Conservation (phyloP, 2,113 vertebrate genomes). For the Neodontobutis hainanensis region DNA sequence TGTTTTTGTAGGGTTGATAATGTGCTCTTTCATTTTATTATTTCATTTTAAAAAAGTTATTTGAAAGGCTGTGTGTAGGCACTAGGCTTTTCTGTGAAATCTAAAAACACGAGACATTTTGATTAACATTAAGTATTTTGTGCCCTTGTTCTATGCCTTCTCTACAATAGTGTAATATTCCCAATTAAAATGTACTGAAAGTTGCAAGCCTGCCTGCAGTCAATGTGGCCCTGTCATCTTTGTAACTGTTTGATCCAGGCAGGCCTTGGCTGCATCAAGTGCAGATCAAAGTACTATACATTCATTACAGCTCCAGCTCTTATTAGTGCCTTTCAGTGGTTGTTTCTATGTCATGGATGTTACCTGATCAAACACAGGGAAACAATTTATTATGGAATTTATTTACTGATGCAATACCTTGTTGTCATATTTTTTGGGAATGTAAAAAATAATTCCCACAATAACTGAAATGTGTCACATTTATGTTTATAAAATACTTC, state of each 20-base stretch:
- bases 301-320: slow-evolving; percentile 38
- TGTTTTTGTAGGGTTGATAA: no score
- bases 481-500: no score
- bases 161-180: slow-evolving; percentile 6
- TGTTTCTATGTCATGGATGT: slow-evolving; percentile 19
- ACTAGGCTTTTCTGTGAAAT: slow-evolving; percentile 9
- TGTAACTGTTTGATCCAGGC: slow-evolving; percentile 43
- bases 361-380: slow-evolving; percentile 8
- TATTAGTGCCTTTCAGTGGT: slow-evolving; percentile 21
- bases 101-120: not conserved
- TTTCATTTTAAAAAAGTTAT: not conserved
- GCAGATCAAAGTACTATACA: slow-evolving; percentile 45
- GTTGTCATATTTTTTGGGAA: slow-evolving; percentile 3
- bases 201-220: slow-evolving; percentile 18
- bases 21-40: no score
- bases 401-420: not conserved
- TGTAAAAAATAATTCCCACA: not conserved
- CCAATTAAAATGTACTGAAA: slow-evolving; percentile 31
- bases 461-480: no score
- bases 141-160: slow-evolving; percentile 1
- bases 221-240: slow-evolving; percentile 41
- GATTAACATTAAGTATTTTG: slow-evolving; percentile 20
- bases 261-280: slow-evolving; percentile 29
- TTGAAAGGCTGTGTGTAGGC: no score
- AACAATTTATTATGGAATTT: not conserved